Conservation (phyloP, 2,888 invertebrate species). For the Agonum fuliginosum region DNA sequence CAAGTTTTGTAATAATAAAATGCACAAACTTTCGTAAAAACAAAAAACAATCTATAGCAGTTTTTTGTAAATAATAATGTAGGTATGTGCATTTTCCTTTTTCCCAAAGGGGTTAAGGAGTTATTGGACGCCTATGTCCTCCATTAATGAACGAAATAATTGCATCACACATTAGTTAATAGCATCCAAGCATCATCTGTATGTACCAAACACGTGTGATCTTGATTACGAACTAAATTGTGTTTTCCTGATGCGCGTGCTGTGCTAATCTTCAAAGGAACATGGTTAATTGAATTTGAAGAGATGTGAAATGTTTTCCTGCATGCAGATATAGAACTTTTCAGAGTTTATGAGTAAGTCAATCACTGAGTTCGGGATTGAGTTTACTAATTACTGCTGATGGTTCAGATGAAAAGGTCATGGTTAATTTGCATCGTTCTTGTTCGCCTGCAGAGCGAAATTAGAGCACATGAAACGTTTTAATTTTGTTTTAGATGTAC, state of each 20-base stretch:
- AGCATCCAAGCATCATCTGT: not conserved
- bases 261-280: conserved; percentile 9
- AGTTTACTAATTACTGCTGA: not conserved
- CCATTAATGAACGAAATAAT: conserved; percentile 4
- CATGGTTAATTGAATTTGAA: conserved; percentile 21
- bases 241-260: conserved; percentile 7
- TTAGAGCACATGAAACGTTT: too few species aligned
- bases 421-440: not conserved
- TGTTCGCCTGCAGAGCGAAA: too few species aligned
- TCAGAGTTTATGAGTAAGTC: not conserved
- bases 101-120: too few species aligned
- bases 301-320: not conserved
- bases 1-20: too few species aligned
- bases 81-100: too few species aligned
- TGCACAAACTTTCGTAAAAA: too few species aligned
- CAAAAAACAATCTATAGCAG: too few species aligned
- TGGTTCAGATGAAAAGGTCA: not conserved
- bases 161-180: conserved; percentile 2
- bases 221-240: conserved; percentile 20
- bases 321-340: not conserved
- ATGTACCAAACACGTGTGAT: too few species aligned
- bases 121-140: too few species aligned
- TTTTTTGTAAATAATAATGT: too few species aligned
- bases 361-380: not conserved
- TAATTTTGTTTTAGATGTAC: too few species aligned